Conservation (phyloP, 2,113 vertebrate species). For the Sakesphorus luctuosus region DNA sequence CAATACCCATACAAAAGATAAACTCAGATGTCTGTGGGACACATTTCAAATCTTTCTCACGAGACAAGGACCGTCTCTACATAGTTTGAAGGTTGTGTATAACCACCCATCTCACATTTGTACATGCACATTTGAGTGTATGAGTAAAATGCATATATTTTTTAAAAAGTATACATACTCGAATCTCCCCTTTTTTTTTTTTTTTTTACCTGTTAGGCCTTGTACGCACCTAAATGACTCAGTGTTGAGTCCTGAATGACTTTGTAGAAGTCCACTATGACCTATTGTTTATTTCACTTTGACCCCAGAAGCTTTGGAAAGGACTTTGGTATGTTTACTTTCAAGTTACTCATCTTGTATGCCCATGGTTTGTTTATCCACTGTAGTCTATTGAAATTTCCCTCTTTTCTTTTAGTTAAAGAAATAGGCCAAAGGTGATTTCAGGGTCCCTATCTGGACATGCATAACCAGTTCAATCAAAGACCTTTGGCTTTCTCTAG, state of each 20-base stretch:
- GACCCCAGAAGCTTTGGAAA: neutral
- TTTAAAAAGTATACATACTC: neutral
- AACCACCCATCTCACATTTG: neutral
- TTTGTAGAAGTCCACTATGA: neutral
- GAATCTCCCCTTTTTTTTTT: neutral
- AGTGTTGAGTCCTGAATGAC: neutral
- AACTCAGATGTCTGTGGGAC: fast-evolving
- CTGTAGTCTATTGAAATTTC: neutral
- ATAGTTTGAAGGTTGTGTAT: neutral
- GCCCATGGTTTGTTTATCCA: neutral
- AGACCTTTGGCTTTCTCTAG: conserved; percentile 20
- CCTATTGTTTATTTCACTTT: conserved; percentile 14
- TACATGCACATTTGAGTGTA: neutral
- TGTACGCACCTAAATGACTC: neutral
- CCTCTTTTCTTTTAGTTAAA: neutral
- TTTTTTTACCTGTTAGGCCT: neutral
- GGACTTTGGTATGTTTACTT: neutral
- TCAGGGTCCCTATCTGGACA: neutral
- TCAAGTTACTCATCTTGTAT: neutral
- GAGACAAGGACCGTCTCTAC: neutral
- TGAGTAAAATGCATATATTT: neutral
- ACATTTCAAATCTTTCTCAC: neutral
- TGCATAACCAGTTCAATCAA: neutral
- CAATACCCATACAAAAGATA: neutral
- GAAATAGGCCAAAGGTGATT: neutral